These are phyloP conservation scores for Aepyceros melampus DNA, from an alignment of 2,113 vertebrate species.

Conservation along the genomic window DNA sequence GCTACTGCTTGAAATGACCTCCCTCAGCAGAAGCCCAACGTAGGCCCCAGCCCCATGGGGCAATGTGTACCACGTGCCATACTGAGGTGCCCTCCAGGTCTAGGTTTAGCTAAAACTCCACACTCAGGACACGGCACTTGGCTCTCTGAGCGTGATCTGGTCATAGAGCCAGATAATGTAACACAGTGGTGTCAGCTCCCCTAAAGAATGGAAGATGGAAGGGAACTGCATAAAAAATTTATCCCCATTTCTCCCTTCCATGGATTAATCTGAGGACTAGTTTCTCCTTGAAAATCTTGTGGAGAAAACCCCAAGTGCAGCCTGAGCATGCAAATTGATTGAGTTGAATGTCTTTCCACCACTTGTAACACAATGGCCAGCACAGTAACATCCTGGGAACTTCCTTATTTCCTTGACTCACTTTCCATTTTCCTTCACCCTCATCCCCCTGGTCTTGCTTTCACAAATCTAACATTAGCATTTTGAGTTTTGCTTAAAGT, in stretches of 20 bases:
- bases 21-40: neutral
- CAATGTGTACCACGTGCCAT: neutral
- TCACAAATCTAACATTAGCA: neutral
- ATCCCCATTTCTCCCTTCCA: neutral
- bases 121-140: neutral
- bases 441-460: neutral
- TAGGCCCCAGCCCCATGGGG: neutral
- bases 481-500: neutral
- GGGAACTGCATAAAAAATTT: neutral
- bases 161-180: neutral
- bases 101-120: neutral
- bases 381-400: rapidly evolving
- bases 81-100: neutral
- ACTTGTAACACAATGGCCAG: neutral
- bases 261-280: neutral
- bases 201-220: neutral
- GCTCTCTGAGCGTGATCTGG: neutral
- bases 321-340: rapidly evolving
- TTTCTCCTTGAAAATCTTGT: neutral
- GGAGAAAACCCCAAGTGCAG: neutral
- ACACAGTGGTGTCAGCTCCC: neutral
- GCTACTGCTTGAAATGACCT: neutral
- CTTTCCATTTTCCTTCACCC: neutral
- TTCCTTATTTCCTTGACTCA: neutral
- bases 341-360: neutral